Conservation (phyloP, 2,113 vertebrate species). For the Muntiacus reevesi region DNA sequence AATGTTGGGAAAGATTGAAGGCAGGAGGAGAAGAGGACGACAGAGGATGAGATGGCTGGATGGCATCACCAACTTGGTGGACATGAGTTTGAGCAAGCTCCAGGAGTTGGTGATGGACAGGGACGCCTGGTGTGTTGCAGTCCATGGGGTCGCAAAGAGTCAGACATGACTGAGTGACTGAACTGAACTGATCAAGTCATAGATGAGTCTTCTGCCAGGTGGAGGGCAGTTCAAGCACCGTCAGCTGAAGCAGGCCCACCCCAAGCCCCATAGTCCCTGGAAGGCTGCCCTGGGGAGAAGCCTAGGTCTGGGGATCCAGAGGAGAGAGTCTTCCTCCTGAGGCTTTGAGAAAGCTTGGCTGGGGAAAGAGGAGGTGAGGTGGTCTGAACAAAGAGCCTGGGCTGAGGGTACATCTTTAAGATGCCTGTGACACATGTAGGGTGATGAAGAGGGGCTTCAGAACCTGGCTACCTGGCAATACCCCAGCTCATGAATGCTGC, state of each 20-base stretch:
- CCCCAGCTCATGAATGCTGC: background rate
- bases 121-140: background rate
- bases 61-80: background rate
- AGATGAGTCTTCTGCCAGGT: background rate
- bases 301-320: background rate
- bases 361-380: background rate
- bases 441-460: background rate
- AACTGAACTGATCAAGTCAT: background rate
- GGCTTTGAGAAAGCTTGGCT: background rate
- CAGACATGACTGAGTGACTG: background rate
- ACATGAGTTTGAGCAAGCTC: background rate
- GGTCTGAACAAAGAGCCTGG: background rate
- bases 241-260: background rate
- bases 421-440: background rate
- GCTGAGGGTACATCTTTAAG: background rate
- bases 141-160: background rate
- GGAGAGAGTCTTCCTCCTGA: background rate
- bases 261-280: fast-evolving
- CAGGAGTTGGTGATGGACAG: background rate
- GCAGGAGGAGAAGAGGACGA: background rate
- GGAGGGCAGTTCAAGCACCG: background rate
- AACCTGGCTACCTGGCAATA: fast-evolving
- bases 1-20: background rate
- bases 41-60: background rate
- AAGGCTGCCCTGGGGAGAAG: background rate